These are phyloP conservation scores for Ictalurus furcatus DNA, from an alignment of 2,113 vertebrate genomes.

Conservation along the genomic window DNA sequence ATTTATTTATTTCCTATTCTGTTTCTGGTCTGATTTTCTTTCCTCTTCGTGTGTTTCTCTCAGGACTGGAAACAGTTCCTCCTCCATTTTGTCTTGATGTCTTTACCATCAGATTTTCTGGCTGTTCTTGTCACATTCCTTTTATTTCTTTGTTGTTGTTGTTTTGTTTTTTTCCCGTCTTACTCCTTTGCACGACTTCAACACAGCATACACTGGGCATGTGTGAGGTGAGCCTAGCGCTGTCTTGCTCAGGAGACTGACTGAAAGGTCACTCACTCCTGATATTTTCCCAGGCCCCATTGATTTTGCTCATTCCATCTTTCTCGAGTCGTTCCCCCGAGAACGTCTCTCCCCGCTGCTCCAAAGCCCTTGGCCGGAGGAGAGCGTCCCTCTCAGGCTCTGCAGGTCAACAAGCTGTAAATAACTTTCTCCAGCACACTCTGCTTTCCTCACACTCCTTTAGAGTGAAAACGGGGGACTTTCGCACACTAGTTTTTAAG, in stretches of 20 bases:
- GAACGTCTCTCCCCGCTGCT: conserved; percentile 28
- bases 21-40: conserved; percentile 10
- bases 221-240: conserved; percentile 6
- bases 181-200: conserved; percentile 32
- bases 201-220: background rate
- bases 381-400: conserved; percentile 59
- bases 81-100: conserved; percentile 37
- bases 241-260: conserved; percentile 61
- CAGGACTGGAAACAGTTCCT: background rate
- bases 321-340: conserved; percentile 58
- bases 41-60: background rate
- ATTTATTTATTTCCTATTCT: conserved; percentile 30
- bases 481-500: background rate
- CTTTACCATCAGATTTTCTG: conserved; percentile 25
- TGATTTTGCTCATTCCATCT: conserved; percentile 66
- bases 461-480: conserved; percentile 33
- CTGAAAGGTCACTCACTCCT: conserved; percentile 70
- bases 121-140: conserved; percentile 2
- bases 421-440: conserved; percentile 67
- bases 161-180: conserved; percentile 43
- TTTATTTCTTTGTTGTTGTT: too few relatives aligned
- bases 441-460: conserved; percentile 47
- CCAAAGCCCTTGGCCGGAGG: conserved; percentile 60
- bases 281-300: conserved; percentile 74
- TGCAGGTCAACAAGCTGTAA: conserved; percentile 68